Conservation (phyloP, 2,888 invertebrate species). For the Nineta flava region DNA sequence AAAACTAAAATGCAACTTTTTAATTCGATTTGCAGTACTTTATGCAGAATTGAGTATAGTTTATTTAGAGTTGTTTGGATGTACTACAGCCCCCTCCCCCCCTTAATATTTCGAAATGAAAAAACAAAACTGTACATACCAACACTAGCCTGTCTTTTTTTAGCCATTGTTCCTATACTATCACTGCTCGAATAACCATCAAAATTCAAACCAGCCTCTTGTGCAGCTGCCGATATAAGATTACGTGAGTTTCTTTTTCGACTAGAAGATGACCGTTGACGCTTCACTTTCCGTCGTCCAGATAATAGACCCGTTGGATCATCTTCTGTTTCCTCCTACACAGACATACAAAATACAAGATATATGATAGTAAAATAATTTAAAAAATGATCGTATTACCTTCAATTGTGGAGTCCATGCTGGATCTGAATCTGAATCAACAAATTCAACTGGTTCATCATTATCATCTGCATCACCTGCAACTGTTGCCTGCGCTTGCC, state of each 20-base stretch:
- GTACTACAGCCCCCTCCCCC: too few relatives aligned
- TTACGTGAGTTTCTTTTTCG: constrained; percentile 14
- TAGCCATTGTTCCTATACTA: constrained; percentile 8
- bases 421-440: constrained; percentile 53
- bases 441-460: constrained; percentile 39
- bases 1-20: too few relatives aligned
- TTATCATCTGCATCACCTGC: constrained; percentile 31
- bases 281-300: constrained; percentile 8
- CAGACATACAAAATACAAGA: not conserved
- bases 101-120: too few relatives aligned
- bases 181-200: constrained; percentile 33
- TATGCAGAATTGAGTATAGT: too few relatives aligned
- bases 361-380: not conserved
- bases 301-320: constrained; percentile 9
- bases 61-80: too few relatives aligned
- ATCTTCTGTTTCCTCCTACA: constrained; percentile 6
- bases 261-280: constrained; percentile 6
- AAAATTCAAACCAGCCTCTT: constrained; percentile 39
- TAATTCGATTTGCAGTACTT: too few relatives aligned
- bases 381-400: constrained; percentile 13
- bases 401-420: constrained; percentile 57
- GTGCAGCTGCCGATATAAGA: constrained; percentile 31
- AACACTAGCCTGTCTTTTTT: constrained; percentile 11
- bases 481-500: constrained; percentile 16
- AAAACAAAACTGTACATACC: constrained; percentile 6